Base-by-base conservation (phyloP, 2,888 invertebrate species). In the Lumbricus terrestris region DNA sequence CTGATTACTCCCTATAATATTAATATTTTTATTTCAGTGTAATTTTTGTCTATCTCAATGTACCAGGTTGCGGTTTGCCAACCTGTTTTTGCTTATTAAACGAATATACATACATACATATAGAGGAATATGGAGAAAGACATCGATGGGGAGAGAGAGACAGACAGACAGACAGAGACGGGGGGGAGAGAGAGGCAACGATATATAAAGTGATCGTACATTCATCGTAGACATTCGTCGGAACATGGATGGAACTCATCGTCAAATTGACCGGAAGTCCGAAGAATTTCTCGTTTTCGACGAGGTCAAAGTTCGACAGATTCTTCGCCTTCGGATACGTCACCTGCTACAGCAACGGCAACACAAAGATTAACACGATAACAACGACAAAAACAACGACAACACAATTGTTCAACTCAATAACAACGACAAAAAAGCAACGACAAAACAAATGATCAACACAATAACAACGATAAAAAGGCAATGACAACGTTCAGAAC, bases 181-280 rank as follows among this genome's bases (percentile, higher is more conserved):
- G n/a, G 16, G 23, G 8, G 23, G 85, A 85, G n/a, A 37, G 85
- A 23, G 13, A 85, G 29, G n/a, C 69, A 69, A 16, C 29, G 16
- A 69, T 8, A 69, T 11, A 69, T 29, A 69, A 4, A 69, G 69
- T n/a, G n/a, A n/a, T 23, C 35, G 34, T 85, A 94, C 97, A 96
- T 96, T 96, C 96, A 94, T 98, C 98, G 95, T 96, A 98, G 91
- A 99, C 97, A 95, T 98, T 98, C 42, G 98, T 97, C 11, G 99
- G 98, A 42, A 98, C 97, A 95, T 99, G 98, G 90, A 98, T 97
- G 92, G 98, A 97, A 92, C 94, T 94, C 90, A 91, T 97, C 94
- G 97, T 97, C 33, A 97, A 97, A 91, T 97, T 94, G 23, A 94
- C 93, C 23, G 92, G 92, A 23, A 93, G 96, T 94, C 97, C 96